Evolutionary conservation across 2,113 vertebrate species (phyloP).

Genomic region (Vidua macroura): DNA sequence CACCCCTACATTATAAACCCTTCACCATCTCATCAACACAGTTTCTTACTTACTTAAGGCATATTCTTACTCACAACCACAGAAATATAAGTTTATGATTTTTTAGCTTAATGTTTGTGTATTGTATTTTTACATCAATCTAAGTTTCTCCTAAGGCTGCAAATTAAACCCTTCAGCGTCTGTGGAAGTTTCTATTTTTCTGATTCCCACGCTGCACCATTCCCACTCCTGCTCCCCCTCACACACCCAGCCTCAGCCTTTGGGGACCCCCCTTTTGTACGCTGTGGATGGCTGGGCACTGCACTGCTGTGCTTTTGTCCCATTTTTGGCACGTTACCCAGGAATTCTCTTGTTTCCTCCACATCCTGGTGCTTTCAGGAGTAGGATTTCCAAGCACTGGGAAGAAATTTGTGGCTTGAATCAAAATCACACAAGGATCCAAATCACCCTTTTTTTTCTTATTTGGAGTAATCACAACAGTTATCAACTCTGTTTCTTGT

Average conservation of each 20-base stretch:
- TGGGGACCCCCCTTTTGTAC: background rate
- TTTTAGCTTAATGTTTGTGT: background rate
- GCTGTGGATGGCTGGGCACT: background rate
- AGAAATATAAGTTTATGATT: background rate
- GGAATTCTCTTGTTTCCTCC: background rate
- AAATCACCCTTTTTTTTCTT: background rate
- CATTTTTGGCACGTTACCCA: background rate
- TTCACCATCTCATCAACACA: background rate
- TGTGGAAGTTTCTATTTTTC: background rate
- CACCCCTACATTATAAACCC: background rate
- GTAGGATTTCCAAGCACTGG: background rate
- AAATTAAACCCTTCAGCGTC: background rate
- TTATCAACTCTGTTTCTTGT: background rate
- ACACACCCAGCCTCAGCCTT: accelerated
- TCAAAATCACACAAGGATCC: background rate
- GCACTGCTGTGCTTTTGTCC: background rate
- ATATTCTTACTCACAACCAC: background rate
- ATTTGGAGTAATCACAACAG: background rate
- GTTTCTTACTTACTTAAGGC: background rate
- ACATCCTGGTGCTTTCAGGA: background rate
- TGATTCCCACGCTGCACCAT: background rate
- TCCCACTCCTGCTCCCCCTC: background rate
- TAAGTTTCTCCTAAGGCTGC: background rate
- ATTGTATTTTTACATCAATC: background rate
- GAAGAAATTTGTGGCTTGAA: background rate